Evolutionary conservation across 2,113 vertebrate genomes (phyloP).

Genomic region (Sebastes fasciatus): DNA sequence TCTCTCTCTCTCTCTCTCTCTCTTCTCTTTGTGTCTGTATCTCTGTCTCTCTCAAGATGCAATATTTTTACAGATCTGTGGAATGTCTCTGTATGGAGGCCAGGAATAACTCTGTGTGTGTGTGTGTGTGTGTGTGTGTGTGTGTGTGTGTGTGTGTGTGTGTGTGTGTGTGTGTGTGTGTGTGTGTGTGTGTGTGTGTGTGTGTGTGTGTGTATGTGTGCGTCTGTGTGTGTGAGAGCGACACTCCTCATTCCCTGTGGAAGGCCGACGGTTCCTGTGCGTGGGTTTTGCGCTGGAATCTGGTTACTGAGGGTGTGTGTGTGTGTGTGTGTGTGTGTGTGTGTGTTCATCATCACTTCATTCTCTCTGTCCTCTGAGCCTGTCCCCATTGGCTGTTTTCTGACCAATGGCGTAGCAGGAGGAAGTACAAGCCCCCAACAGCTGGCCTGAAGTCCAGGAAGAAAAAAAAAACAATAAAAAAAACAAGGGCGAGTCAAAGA

Average conservation of each 20-base stretch:
- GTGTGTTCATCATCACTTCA: conserved; percentile 36
- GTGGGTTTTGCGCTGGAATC: conserved; percentile 34
- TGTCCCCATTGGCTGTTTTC: conserved; percentile 46
- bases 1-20: background rate
- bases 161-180: conserved; percentile 3
- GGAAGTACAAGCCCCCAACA: conserved; percentile 66
- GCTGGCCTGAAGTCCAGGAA: conserved; percentile 45
- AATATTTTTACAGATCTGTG: conserved; percentile 11
- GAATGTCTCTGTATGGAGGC: conserved; percentile 25
- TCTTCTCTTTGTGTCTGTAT: background rate
- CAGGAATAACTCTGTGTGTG: background rate
- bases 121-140: conserved; percentile 7
- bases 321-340: conserved; percentile 1
- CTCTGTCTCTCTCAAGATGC: background rate
- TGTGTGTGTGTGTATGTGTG: conserved; percentile 43
- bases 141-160: conserved; percentile 41
- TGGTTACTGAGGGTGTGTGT: conserved; percentile 7
- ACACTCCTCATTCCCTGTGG: conserved; percentile 1
- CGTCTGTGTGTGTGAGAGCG: conserved; percentile 11
- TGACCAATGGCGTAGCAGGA: conserved; percentile 52
- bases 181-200: conserved; percentile 25
- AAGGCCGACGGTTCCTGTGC: conserved; percentile 23
- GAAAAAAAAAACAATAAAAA: conserved; percentile 19
- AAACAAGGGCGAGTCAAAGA: conserved; percentile 49
- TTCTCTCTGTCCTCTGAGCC: conserved; percentile 16